phyloP scores from a whole-genome alignment of 2,797 vertebrate species.

The Picus viridis region DNA sequence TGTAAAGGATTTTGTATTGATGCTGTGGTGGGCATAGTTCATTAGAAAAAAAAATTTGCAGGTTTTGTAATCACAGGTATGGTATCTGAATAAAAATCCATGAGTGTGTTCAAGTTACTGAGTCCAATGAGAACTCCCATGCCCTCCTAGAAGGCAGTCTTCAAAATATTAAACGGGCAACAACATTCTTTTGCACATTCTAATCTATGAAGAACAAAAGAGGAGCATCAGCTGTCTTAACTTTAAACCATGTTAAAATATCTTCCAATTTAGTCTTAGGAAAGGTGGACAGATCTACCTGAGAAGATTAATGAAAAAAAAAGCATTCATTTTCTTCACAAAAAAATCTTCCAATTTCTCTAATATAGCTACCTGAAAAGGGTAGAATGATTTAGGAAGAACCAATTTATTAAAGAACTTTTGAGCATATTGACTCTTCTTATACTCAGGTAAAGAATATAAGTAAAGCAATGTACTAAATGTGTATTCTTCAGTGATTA shows the following conservation, averaged over 20 bases:
- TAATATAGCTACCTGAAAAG: not conserved
- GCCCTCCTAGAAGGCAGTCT: not conserved
- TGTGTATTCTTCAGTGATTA: not conserved
- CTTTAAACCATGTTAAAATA: not conserved
- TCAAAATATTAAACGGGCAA: not conserved
- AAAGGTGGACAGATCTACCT: not conserved
- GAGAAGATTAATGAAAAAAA: not conserved
- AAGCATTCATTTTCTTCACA: not conserved
- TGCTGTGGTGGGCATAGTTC: not conserved
- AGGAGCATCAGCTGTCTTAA: not conserved
- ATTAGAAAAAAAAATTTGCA: not conserved
- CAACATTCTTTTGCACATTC: not conserved
- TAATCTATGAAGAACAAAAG: not conserved
- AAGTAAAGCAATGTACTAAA: not conserved
- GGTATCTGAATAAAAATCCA: not conserved
- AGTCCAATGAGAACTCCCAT: not conserved
- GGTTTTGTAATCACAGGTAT: not conserved
- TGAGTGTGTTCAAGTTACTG: not conserved
- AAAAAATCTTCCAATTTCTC: not conserved
- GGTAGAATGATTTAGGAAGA: not conserved
- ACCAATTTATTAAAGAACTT: not conserved
- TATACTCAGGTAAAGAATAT: not conserved
- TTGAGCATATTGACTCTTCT: not conserved
- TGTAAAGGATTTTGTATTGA: not conserved
- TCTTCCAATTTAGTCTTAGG: not conserved